phyloP scores from a whole-genome alignment of 2,113 vertebrate species.

The Rana temporaria region DNA sequence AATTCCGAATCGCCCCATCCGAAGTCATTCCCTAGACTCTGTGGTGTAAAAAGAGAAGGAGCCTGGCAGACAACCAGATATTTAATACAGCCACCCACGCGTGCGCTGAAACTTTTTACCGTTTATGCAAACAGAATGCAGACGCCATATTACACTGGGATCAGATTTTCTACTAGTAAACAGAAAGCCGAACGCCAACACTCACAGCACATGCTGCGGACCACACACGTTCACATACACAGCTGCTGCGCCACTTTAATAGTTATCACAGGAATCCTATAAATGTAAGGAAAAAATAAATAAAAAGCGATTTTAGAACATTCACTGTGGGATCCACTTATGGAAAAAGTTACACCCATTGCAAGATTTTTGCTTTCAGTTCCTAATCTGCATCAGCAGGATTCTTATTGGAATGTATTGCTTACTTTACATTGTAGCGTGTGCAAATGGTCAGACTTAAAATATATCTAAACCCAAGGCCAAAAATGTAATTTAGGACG shows the following conservation, averaged over 20 bases:
- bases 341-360: too few relatives aligned
- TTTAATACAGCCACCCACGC: slow-evolving; percentile 31
- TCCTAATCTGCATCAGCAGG: too few relatives aligned
- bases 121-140: slow-evolving; percentile 25
- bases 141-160: slow-evolving; percentile 31
- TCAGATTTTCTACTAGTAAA: slow-evolving; percentile 31
- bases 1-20: background rate
- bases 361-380: too few relatives aligned
- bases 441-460: too few relatives aligned
- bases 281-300: background rate
- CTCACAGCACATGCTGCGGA: background rate
- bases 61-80: slow-evolving; percentile 34
- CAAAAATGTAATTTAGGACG: too few relatives aligned
- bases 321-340: background rate
- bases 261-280: background rate
- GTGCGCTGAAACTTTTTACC: background rate
- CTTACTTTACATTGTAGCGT: too few relatives aligned
- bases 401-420: too few relatives aligned
- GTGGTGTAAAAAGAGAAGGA: background rate
- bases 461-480: too few relatives aligned
- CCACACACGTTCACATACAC: background rate
- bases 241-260: background rate
- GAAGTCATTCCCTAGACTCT: slow-evolving; percentile 6
- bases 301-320: background rate
- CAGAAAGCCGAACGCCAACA: slow-evolving; percentile 24